Evolutionary conservation across 2,113 vertebrate genomes (phyloP).

Genomic region (Pelodiscus sinensis): DNA sequence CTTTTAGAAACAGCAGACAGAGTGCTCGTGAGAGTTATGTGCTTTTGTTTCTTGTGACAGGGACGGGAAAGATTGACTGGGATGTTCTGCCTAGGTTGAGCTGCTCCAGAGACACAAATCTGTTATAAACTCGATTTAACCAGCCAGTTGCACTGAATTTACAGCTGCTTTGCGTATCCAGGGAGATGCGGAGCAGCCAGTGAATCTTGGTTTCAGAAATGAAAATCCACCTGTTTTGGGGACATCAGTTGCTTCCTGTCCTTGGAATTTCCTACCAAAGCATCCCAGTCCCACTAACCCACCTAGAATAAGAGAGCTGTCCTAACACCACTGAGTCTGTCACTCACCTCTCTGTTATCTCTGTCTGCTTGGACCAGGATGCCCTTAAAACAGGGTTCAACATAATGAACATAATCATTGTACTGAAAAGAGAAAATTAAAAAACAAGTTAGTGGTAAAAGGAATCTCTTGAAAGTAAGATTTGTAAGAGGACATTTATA

Average conservation of each 20-base stretch:
- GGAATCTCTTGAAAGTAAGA: not conserved
- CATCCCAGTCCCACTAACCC: fast-evolving
- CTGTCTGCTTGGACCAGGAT: slow-evolving; percentile 93
- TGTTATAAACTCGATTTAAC: not conserved
- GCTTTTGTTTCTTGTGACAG: fast-evolving
- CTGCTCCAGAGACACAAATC: not conserved
- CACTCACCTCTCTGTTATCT: slow-evolving; percentile 95
- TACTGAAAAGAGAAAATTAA: slow-evolving; percentile 80
- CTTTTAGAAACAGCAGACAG: not conserved
- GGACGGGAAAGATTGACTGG: fast-evolving
- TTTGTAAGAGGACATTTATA: not conserved
- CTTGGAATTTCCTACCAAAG: not conserved
- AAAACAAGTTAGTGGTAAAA: not conserved
- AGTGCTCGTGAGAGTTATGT: not conserved
- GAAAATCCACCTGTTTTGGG: not conserved
- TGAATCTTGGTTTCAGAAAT: not conserved
- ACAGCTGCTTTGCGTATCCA: not conserved
- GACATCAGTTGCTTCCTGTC: not conserved
- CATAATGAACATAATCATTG: slow-evolving; percentile 92
- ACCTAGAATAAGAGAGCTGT: not conserved
- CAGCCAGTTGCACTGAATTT: fast-evolving
- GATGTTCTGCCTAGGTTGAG: fast-evolving
- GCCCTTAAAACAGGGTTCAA: slow-evolving; percentile 96
- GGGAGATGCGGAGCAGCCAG: not conserved
- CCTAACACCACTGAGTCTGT: fast-evolving